Evolutionary conservation across 2,797 vertebrate genomes (phyloP).

Genomic region (Petrocephalus sullivani): DNA sequence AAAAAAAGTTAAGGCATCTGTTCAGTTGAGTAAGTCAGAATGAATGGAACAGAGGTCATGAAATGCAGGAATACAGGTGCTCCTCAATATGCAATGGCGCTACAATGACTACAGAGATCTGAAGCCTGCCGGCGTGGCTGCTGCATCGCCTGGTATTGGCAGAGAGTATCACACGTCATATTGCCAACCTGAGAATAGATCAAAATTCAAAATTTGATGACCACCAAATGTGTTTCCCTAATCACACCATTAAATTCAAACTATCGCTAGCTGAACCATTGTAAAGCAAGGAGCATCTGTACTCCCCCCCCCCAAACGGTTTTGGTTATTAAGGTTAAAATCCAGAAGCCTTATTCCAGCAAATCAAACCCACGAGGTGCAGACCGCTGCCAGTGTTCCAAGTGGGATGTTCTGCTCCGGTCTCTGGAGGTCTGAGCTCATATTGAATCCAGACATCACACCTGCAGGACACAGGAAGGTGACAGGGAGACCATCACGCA

Average conservation of each 20-base stretch:
- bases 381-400: conserved; percentile 88
- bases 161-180: neutral
- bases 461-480: conserved; percentile 58
- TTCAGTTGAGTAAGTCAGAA: neutral
- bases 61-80: neutral
- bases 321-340: conserved; percentile 24
- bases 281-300: neutral
- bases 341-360: neutral
- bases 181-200: neutral
- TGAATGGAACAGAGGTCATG: neutral
- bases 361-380: conserved; percentile 74
- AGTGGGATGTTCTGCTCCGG: conserved; percentile 83
- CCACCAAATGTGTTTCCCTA: neutral
- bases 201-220: neutral
- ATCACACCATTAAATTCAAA: neutral
- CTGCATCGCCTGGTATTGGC: neutral
- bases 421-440: conserved; percentile 91
- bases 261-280: neutral
- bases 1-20: neutral
- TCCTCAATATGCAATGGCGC: neutral
- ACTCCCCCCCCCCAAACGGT: neutral
- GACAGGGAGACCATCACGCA: neutral
- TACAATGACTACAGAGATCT: neutral
- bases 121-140: neutral
- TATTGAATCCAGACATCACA: conserved; percentile 98